phyloP scores from a whole-genome alignment of 2,888 invertebrate genomes.

The Macrophya annulata region DNA sequence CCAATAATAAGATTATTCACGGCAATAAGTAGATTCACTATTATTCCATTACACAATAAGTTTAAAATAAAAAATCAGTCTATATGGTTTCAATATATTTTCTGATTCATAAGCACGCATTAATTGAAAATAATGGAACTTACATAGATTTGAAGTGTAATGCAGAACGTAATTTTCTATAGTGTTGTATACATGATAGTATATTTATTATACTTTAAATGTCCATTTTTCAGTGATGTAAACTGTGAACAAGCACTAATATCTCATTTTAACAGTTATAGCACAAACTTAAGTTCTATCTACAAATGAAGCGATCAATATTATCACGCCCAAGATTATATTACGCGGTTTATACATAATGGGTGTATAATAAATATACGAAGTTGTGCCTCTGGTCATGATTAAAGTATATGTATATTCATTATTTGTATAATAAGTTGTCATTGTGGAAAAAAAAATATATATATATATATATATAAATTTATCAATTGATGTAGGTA shows the following conservation, averaged over 20 bases:
- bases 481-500: not conserved
- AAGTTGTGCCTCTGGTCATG: not conserved
- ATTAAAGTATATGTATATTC: not conserved
- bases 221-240: not conserved
- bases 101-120: not conserved
- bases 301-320: not conserved
- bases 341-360: conserved; percentile 11
- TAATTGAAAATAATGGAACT: conserved; percentile 17
- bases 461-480: not conserved
- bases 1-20: not conserved
- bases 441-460: not conserved
- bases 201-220: not conserved
- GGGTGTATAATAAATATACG: not conserved
- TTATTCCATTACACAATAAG: not conserved
- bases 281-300: conserved; percentile 19
- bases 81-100: not conserved
- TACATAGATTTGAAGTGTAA: not conserved
- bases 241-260: not conserved
- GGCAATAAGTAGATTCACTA: not conserved
- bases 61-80: not conserved
- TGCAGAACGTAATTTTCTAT: not conserved
- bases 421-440: conserved; percentile 20
- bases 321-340: conserved; percentile 21
- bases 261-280: not conserved
- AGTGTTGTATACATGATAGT: not conserved